Base-by-base conservation (phyloP, 2,888 invertebrate species). In the Nemoura dubitans region DNA sequence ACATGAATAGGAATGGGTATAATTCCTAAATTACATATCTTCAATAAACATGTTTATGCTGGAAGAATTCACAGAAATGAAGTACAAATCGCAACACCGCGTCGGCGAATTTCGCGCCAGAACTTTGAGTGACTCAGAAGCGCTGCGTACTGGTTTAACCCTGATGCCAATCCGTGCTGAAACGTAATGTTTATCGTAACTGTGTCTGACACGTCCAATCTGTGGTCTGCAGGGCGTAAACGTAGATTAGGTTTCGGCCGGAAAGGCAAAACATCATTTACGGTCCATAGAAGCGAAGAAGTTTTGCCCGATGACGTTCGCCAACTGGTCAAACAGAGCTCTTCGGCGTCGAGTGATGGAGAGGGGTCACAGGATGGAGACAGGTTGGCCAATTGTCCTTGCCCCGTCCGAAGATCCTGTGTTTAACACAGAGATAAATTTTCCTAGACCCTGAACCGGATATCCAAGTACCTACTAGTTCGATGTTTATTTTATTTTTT, bases 261-360 rank as follows among this genome's bases (percentile, higher is more conserved):
- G 93, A 96, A 97, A 93, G 97, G 97, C 92, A 97, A 97, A 94
- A 97, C 97, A 93, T 97, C 98, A 92, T 97, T 98, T 94, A 98
- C 98, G 93, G 97, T 99, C 92, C 98, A 98, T 94, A 96, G 99
- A 93, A 98, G 98, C 92, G 99, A 99, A 94, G 99, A 99, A 93
- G 97, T 99, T 91, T 95, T 96, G 90, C 98, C 98, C 89, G 96
- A 97, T 90, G 97, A 97, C 92, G 94, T 95, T 91, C 93, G 95
- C 89, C 93, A 94, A 90, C 92, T 91, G 92, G 92, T 93, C 90
- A 92, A 93, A 91, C 96, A 97, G 91, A 96, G 97, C 91, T 97
- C 97, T 91, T 97, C 97, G 90, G 97, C 97, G 90, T 98, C 98
- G 92, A 97, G 97, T 92, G 98, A 98, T 92, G 97, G 97, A 92